These are phyloP conservation scores for Willisornis vidua DNA, from an alignment of 2,113 vertebrate genomes.

Conservation along the genomic window DNA sequence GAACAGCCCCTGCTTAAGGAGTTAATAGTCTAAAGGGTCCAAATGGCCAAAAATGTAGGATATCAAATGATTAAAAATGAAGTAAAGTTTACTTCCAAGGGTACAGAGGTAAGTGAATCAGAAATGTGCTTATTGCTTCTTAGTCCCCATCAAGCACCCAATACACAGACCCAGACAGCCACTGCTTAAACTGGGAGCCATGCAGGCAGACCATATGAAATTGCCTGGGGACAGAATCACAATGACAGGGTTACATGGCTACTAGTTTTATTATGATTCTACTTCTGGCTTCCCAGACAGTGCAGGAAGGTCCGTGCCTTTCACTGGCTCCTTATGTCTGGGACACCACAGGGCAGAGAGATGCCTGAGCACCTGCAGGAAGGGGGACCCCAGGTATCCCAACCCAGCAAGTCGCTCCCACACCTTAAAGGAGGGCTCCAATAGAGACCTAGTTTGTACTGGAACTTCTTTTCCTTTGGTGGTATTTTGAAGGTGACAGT, in stretches of 20 bases:
- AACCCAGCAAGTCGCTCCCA: neutral
- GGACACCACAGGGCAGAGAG: neutral
- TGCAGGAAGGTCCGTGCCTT: neutral
- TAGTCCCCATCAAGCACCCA: neutral
- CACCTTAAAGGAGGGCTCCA: neutral
- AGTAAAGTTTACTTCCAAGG: neutral
- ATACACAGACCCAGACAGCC: no score
- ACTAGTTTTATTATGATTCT: neutral
- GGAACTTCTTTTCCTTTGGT: neutral
- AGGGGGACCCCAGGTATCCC: neutral
- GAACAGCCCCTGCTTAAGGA: neutral
- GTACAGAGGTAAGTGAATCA: neutral
- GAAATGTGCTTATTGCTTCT: neutral
- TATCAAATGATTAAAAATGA: neutral
- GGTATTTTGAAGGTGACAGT: neutral
- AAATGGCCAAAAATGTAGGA: neutral
- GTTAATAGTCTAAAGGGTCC: neutral
- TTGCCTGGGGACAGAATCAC: neutral
- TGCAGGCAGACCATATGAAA: neutral
- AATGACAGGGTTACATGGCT: neutral
- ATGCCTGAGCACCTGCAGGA: neutral
- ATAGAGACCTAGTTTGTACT: fast-evolving
- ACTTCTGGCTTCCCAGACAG: neutral
- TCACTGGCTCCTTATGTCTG: fast-evolving
- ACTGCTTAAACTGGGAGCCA: neutral